phyloP scores from a whole-genome alignment of 2,888 invertebrate species.

The Drosophila infuscata region DNA sequence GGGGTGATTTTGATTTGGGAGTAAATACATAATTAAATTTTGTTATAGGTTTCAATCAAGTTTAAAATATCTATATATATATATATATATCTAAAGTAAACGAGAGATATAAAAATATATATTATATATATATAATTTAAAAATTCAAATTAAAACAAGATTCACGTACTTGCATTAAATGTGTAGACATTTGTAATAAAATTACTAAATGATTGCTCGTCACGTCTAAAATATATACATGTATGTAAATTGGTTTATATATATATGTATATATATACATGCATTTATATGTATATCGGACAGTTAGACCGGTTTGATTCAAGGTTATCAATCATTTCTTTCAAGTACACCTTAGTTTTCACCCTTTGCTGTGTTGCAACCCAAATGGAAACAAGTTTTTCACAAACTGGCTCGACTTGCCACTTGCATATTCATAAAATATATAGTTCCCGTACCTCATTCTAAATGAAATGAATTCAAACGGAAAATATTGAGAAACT shows the following conservation, averaged over 20 bases:
- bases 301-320: conserved; percentile 65
- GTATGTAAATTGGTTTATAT: conserved; percentile 1
- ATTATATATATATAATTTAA: neutral
- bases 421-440: conserved; percentile 59
- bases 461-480: conserved; percentile 16
- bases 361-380: conserved; percentile 66
- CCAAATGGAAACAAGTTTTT: conserved; percentile 61
- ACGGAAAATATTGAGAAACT: conserved; percentile 2
- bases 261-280: neutral
- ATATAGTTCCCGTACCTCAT: conserved; percentile 29
- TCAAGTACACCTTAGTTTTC: conserved; percentile 64
- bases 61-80: neutral
- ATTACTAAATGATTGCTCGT: conserved; percentile 12
- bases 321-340: conserved; percentile 67
- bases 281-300: conserved; percentile 20
- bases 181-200: conserved; percentile 15
- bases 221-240: conserved; percentile 8
- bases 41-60: neutral
- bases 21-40: neutral
- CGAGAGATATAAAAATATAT: neutral
- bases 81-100: neutral
- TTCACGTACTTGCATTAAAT: conserved; percentile 9
- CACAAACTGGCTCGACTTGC: conserved; percentile 60
- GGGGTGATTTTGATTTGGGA: conserved; percentile 26
- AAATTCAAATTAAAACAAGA: conserved; percentile 5